Conservation (phyloP, 2,797 vertebrate genomes). For the Rhinella marina region DNA sequence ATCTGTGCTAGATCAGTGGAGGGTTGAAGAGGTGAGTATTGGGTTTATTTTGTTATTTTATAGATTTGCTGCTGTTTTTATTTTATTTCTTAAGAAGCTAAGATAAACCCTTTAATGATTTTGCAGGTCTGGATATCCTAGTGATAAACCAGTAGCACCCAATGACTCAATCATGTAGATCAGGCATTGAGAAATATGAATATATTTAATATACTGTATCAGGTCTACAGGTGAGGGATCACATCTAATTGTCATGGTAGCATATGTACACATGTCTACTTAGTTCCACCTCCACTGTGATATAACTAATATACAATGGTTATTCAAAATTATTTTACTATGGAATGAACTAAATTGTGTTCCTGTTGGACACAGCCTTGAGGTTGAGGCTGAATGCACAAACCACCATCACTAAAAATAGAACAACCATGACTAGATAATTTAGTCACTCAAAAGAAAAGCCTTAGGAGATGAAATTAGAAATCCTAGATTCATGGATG, state of each 20-base stretch:
- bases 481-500: conserved; percentile 44
- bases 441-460: conserved; percentile 55
- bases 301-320: background rate
- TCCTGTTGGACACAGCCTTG: background rate
- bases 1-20: too few species aligned
- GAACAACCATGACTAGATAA: conserved; percentile 61
- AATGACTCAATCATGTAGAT: background rate
- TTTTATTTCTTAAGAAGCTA: too few species aligned
- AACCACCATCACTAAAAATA: conserved; percentile 66
- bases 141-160: background rate
- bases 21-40: too few species aligned
- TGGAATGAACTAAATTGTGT: background rate
- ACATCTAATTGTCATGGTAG: background rate
- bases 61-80: too few species aligned
- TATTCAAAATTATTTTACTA: background rate
- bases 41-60: background rate
- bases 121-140: background rate
- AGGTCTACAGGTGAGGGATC: too few species aligned
- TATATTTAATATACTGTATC: too few species aligned
- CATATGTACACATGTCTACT: background rate
- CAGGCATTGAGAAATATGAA: background rate
- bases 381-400: conserved; percentile 16
- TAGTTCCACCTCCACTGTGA: too few species aligned
- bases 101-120: background rate
- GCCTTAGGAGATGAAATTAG: conserved; percentile 34